Base-by-base conservation (phyloP, 2,797 vertebrate species). In the Gymnopithys bicolor region DNA sequence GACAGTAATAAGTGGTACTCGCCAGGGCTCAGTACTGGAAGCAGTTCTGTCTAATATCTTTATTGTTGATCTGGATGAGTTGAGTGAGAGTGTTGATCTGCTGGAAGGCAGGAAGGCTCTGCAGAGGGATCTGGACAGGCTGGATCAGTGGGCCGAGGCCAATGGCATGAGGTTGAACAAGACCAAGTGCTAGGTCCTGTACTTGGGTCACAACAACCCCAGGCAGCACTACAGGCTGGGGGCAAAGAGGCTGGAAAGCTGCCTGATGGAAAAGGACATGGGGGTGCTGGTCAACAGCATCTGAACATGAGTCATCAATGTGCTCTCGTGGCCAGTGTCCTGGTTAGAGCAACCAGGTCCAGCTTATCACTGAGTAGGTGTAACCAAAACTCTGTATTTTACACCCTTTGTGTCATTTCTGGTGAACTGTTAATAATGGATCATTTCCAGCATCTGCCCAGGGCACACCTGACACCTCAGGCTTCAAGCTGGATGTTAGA, bases 101-200 rank as follows among this genome's bases (percentile, higher is more conserved):
- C 39, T 23, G 56, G 49, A 69, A 12, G 37, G 9, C 8, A 39
- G 63, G n/a, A 46, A 35, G 30, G 25, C 43, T 75, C 43, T 69
- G 49, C 69, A 58, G 37, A 41, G 25, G 33, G 7, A 24, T 24
- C 51, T 64, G 25, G 19, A 46, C 51, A 46, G 37, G 22, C 55
- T 19, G 43, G 25, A 39, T 69, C 4, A 0, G 19, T 56, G n/a
- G 28, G 22, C 19, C 0, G 0, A 73, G 27, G 46, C 46, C 32
- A 53, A 1, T 2, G 12, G 2, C 5, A 4, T 51, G 28, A 69
- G 4, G 8, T 35, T 58, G 22, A 35, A 13, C 9, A 35, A 51
- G 37, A 30, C 3, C 3, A 33, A 52, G 6, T 58, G 18, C 21
- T 5, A 2, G 13, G 5, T 69, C 28, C 49, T 46, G 14, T 18